These are phyloP conservation scores for Nineta flava DNA, from an alignment of 2,888 invertebrate species.

Conservation along the genomic window DNA sequence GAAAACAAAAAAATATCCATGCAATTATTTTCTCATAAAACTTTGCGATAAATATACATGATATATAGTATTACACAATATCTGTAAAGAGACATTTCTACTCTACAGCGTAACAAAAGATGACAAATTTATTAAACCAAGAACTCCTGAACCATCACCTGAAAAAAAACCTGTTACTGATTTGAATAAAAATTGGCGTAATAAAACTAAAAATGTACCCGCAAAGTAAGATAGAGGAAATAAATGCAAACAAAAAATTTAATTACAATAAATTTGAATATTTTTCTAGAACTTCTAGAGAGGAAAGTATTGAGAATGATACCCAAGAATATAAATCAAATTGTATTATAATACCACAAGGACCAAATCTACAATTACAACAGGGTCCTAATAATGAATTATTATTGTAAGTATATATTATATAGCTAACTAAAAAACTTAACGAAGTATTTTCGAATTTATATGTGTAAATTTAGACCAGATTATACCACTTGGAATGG, in stretches of 20 bases:
- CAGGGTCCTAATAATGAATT: slow-evolving; percentile 66
- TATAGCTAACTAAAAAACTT: neutral
- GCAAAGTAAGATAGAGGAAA: slow-evolving; percentile 21
- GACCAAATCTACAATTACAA: slow-evolving; percentile 54
- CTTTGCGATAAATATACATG: neutral
- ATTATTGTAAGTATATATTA: slow-evolving; percentile 46
- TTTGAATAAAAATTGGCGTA: slow-evolving; percentile 22
- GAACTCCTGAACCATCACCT: neutral
- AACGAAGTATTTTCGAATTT: neutral
- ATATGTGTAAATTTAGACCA: neutral
- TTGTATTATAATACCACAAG: slow-evolving; percentile 38
- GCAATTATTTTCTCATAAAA: neutral
- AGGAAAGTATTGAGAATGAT: neutral
- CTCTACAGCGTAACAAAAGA: no score
- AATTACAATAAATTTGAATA: no score
- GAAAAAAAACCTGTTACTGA: slow-evolving; percentile 7
- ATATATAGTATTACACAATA: no score
- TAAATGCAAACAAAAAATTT: neutral
- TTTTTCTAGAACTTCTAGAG: neutral
- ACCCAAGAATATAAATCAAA: slow-evolving; percentile 36
- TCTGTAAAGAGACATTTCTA: no score
- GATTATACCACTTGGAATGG: slow-evolving; percentile 78
- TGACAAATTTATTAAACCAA: neutral
- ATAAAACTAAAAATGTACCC: slow-evolving; percentile 27
- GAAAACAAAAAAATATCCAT: neutral